Conservation (phyloP, 2,888 invertebrate genomes). For the Nomada ferruginata region DNA sequence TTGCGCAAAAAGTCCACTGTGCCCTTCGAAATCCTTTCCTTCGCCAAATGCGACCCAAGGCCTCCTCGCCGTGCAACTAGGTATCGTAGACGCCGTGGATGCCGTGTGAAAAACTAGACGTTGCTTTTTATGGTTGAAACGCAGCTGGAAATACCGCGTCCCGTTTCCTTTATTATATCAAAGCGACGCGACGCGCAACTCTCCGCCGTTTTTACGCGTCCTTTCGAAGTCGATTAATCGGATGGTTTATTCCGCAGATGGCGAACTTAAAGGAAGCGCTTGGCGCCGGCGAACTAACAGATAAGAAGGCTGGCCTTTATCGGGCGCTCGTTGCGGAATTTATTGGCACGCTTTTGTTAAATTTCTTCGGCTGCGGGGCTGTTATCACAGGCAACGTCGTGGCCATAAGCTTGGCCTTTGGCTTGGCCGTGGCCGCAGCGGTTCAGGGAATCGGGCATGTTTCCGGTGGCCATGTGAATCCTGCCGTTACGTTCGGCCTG, state of each 20-base stretch:
- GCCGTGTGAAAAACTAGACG: conserved; percentile 27
- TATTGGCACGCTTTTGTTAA: conserved; percentile 93
- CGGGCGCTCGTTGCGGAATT: conserved; percentile 94
- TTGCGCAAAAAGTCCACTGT: conserved; percentile 28
- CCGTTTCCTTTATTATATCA: conserved; percentile 28
- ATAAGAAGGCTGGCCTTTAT: conserved; percentile 89
- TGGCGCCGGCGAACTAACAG: conserved; percentile 90
- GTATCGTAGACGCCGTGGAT: conserved; percentile 6
- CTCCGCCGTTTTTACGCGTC: background rate
- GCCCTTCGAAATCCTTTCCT: conserved; percentile 42
- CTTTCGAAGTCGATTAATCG: conserved; percentile 4
- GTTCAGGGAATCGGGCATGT: conserved; percentile 94
- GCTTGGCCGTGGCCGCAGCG: conserved; percentile 92
- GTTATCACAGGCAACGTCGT: conserved; percentile 86
- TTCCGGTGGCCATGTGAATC: conserved; percentile 96
- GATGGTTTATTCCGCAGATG: conserved; percentile 81
- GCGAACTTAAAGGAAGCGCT: conserved; percentile 87
- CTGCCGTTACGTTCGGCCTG: conserved; percentile 94
- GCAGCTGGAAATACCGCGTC: background rate
- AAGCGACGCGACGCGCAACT: background rate
- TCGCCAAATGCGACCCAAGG: conserved; percentile 49
- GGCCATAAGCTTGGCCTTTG: conserved; percentile 93
- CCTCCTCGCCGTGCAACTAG: conserved; percentile 14
- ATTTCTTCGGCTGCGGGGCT: conserved; percentile 95
- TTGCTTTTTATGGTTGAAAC: conserved; percentile 36